Evolutionary conservation across 2,888 invertebrate species (phyloP), one percentile per base, ranked within the genome.

Genomic region (Sinelater perroti): DNA sequence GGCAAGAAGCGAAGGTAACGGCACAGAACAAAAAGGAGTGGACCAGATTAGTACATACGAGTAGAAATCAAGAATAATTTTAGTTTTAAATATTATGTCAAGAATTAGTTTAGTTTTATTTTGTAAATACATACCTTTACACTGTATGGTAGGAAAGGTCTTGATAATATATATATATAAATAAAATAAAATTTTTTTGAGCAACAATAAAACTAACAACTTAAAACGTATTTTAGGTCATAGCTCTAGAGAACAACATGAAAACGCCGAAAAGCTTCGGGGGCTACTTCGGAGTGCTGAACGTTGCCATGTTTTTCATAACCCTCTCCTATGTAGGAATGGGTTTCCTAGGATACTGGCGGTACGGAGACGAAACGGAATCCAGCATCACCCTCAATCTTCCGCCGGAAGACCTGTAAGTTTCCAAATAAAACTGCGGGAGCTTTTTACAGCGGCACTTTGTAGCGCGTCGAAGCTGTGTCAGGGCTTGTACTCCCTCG

Each of bases 201-300:
- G n/a, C n/a, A n/a, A n/a, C n/a, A n/a, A n/a, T n/a, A n/a, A n/a
- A n/a, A n/a, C n/a, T n/a, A n/a, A n/a, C n/a, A n/a, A n/a, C n/a
- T n/a, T n/a, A n/a, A n/a, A n/a, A n/a, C n/a, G n/a, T n/a, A n/a
- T 73, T 75, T 31, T 76, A 96, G 95, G 90, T 95, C 30, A 86
- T 96, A 42, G 93, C 95, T 1, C 75, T 96, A 62, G 94, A 95
- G 77, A 95, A 93, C 77, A 91, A 91, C 72, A 95, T 96, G 94
- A 86, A 87, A 72, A 88, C 87, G 0, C 94, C 93, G 0, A 85
- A 87, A 70, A 84, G 86, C 42, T 94, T 95, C 76, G 86, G 87
- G 2, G 87, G 89, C 1, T 84, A 83, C 52, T 87, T 80, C 60
- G 95, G 95, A 1, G 92, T 93, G 1, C 80, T 95, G 2, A 94